Evolutionary conservation across 2,888 invertebrate species (phyloP).

Genomic region (Allacma fusca): DNA sequence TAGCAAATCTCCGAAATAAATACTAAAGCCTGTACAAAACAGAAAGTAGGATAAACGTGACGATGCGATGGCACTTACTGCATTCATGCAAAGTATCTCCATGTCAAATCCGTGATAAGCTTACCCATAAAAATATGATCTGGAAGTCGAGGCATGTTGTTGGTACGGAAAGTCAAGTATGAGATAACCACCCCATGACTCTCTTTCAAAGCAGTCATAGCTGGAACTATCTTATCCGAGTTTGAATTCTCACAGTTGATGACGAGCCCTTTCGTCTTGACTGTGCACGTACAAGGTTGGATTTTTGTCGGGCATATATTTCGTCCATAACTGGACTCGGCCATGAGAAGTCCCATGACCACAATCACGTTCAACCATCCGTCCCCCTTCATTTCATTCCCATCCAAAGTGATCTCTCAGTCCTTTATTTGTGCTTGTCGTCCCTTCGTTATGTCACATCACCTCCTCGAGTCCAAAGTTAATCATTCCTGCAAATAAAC

Average conservation of each 20-base stretch:
- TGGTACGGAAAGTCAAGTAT: slow-evolving; percentile 86
- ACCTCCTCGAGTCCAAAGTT: neutral
- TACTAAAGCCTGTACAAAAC: too few species aligned
- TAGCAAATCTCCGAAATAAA: too few species aligned
- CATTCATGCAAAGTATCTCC: too few species aligned
- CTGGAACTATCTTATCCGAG: slow-evolving; percentile 77
- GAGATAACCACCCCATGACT: slow-evolving; percentile 76
- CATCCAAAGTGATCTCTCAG: slow-evolving; percentile 30
- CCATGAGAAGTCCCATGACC: slow-evolving; percentile 59
- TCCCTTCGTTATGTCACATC: slow-evolving; percentile 27
- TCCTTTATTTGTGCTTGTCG: slow-evolving; percentile 9
- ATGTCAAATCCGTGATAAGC: too few species aligned
- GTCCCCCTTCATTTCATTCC: slow-evolving; percentile 49
- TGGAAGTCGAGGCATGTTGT: slow-evolving; percentile 82
- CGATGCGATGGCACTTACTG: too few species aligned
- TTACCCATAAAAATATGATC: slow-evolving; percentile 75
- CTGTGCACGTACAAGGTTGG: slow-evolving; percentile 81
- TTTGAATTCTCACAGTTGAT: slow-evolving; percentile 88
- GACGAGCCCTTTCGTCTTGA: slow-evolving; percentile 88
- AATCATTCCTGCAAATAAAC: neutral
- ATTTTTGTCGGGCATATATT: slow-evolving; percentile 67
- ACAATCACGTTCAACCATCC: slow-evolving; percentile 46
- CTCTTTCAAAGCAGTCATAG: slow-evolving; percentile 79
- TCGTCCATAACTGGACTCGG: slow-evolving; percentile 65
- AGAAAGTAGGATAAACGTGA: too few species aligned